phyloP scores from a whole-genome alignment of 2,113 vertebrate genomes.

The Eptesicus fuscus region DNA sequence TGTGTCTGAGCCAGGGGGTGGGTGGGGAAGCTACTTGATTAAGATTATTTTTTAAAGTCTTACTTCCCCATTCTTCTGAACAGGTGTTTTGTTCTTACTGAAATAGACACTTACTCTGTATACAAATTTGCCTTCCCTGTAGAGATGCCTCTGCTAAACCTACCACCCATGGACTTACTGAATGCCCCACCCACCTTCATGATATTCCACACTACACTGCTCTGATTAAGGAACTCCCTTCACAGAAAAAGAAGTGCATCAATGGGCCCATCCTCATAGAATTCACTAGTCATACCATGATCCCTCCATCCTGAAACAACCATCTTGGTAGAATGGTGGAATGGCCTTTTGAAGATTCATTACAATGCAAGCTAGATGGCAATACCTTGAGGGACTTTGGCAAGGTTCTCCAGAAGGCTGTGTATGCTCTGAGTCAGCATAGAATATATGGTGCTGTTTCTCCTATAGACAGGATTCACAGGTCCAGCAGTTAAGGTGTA shows the following conservation, averaged over 20 bases:
- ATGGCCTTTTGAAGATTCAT: not conserved
- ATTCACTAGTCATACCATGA: not conserved
- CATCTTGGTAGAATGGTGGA: not conserved
- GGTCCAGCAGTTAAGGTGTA: not conserved
- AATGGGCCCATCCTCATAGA: not conserved
- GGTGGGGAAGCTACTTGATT: not conserved
- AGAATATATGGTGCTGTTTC: not conserved
- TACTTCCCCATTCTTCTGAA: not conserved
- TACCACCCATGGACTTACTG: not conserved
- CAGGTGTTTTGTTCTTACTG: not conserved
- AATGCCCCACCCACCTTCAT: not conserved
- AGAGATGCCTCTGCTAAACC: not conserved
- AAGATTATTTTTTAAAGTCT: not conserved
- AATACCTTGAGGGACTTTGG: not conserved
- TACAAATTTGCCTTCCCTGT: not conserved
- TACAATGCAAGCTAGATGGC: not conserved
- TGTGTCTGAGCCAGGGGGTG: no score
- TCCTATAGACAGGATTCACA: not conserved
- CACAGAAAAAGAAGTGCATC: not conserved
- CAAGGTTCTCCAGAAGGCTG: not conserved
- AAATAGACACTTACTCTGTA: not conserved
- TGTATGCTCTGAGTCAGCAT: not conserved
- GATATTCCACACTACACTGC: not conserved
- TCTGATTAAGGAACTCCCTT: not conserved
- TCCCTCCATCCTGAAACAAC: not conserved